Percentiles rank a stretch among this genome's conserved stretches.
phyloP scores from a whole-genome alignment of 2,888 invertebrate genomes.

The Lasioglossum vierecki region DNA sequence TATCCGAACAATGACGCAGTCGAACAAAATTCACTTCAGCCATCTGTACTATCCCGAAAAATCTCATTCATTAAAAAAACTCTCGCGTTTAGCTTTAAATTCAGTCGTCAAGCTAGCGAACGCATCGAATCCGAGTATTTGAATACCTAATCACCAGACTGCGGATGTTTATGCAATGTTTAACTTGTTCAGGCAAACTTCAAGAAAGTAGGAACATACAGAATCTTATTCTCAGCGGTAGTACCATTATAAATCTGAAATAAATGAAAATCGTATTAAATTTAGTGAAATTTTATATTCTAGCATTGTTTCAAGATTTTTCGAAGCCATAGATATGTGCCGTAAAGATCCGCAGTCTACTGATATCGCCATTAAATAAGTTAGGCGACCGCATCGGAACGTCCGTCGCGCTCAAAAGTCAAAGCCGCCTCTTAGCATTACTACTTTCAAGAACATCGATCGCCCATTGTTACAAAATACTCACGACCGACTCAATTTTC shows the following conservation, averaged over 20 bases:
- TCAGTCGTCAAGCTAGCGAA: not conserved
- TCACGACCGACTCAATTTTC: not conserved
- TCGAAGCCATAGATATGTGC: no score
- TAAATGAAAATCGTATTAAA: no score
- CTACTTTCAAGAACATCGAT: conserved; percentile 20
- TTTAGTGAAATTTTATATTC: no score
- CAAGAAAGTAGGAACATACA: no score
- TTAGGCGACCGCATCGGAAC: not conserved
- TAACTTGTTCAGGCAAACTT: no score
- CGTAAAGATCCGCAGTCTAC: not conserved
- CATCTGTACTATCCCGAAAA: not conserved
- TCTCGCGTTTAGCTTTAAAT: not conserved
- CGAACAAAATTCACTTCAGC: no score
- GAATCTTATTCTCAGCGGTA: no score
- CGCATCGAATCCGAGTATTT: not conserved
- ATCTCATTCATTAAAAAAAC: not conserved
- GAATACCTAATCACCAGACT: not conserved
- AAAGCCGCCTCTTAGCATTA: not conserved
- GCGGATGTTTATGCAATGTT: no score
- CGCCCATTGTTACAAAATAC: not conserved
- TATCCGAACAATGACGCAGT: no score
- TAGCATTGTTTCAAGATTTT: no score
- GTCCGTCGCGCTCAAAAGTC: not conserved
- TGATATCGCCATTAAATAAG: not conserved
- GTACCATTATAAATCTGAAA: no score